These are phyloP conservation scores for Manduca sexta DNA, from an alignment of 1,140 invertebrate species.

Conservation along the genomic window DNA sequence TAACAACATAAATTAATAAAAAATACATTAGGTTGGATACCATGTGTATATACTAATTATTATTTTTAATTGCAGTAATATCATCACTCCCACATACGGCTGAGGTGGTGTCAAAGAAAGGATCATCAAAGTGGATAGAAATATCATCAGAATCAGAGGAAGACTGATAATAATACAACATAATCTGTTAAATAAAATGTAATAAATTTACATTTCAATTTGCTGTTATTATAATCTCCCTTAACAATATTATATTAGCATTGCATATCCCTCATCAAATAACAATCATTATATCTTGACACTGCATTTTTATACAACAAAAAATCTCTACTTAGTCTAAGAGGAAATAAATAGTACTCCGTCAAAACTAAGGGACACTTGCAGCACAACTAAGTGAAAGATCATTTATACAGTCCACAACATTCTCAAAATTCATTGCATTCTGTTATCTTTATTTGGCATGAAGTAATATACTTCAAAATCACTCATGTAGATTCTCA, in stretches of 20 bases:
- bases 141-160: conserved; percentile 63
- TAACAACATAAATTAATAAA: too few relatives aligned
- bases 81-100: conserved; percentile 48
- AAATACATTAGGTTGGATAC: too few relatives aligned
- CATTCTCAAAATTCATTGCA: background rate
- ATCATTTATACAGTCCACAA: conserved; percentile 1
- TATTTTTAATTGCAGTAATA: conserved; percentile 44
- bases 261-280: conserved; percentile 50
- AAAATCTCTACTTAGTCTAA: conserved; percentile 13
- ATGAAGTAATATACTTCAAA: conserved; percentile 33
- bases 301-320: conserved; percentile 12
- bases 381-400: background rate
- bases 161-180: conserved; percentile 31
- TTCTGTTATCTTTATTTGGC: conserved; percentile 15
- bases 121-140: conserved; percentile 56
- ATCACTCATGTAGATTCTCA: conserved; percentile 15
- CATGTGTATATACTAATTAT: too few relatives aligned
- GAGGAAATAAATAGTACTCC: conserved; percentile 21
- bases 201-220: conserved; percentile 50
- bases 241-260: conserved; percentile 44
- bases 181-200: conserved; percentile 50
- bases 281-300: conserved; percentile 28
- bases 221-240: conserved; percentile 49
- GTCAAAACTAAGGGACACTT: conserved; percentile 3
- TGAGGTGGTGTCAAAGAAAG: conserved; percentile 44